Evolutionary conservation across 2,797 vertebrate genomes (phyloP).

Genomic region (Acrossocheilus wenchowensis): DNA sequence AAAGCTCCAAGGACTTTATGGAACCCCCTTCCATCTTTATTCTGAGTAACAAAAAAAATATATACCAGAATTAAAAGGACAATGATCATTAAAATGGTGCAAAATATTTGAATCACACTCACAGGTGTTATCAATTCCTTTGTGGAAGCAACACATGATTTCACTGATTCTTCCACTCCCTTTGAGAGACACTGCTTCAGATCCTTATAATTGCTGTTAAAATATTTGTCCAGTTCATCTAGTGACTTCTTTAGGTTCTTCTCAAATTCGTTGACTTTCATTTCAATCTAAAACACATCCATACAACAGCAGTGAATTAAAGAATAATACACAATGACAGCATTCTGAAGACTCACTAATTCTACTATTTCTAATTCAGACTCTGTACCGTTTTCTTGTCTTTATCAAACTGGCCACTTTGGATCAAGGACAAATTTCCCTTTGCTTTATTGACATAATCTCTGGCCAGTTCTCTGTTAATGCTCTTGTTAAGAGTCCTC

Average conservation of each 20-base stretch:
- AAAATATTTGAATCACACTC: not conserved
- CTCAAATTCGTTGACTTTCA: not conserved
- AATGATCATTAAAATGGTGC: not conserved
- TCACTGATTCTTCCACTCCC: not conserved
- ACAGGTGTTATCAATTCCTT: not conserved
- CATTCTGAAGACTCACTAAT: not conserved
- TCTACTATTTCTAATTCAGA: not conserved
- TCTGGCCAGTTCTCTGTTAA: not conserved
- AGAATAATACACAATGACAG: not conserved
- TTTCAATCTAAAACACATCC: not conserved
- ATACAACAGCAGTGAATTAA: not conserved
- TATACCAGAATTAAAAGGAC: not conserved
- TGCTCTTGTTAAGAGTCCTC: not conserved
- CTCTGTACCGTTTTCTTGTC: not conserved
- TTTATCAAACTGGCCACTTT: not conserved
- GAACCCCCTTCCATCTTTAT: not conserved
- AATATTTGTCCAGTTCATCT: not conserved
- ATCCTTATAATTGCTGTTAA: not conserved
- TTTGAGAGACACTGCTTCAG: not conserved
- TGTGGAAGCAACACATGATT: not conserved
- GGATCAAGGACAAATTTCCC: not conserved
- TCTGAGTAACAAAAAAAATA: not conserved
- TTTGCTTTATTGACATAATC: not conserved
- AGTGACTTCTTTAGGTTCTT: not conserved
- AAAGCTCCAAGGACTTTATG: conserved; percentile 9